A percentile compares a stretch with the other conserved stretches of the same genome.
Conservation (phyloP, 2,797 vertebrate genomes). For the Hydrophis major region DNA sequence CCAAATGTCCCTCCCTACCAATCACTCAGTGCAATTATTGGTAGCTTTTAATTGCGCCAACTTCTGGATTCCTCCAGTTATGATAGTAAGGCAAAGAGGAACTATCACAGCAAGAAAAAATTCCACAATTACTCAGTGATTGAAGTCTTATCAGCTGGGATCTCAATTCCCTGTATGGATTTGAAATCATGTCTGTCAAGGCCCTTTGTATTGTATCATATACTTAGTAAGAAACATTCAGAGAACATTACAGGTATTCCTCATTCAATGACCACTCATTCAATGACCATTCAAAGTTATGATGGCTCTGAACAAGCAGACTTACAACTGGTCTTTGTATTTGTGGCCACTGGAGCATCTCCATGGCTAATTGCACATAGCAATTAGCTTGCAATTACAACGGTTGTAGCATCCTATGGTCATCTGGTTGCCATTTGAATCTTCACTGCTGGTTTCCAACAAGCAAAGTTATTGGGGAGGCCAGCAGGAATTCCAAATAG, state of each 20-base stretch:
- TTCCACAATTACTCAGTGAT: background rate
- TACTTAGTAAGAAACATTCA: background rate
- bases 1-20: background rate
- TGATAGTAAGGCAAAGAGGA: background rate
- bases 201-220: background rate
- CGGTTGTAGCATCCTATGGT: background rate
- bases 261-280: background rate
- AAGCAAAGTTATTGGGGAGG: background rate
- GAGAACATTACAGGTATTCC: background rate
- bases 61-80: background rate
- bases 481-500: background rate
- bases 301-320: background rate
- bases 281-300: background rate
- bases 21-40: background rate
- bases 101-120: background rate
- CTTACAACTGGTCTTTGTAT: background rate
- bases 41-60: background rate
- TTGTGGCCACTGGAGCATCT: background rate
- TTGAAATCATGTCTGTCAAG: background rate
- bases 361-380: background rate
- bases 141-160: background rate
- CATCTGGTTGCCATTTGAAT: background rate
- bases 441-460: background rate
- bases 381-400: background rate
- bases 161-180: background rate